Base-by-base conservation (phyloP, 1,140 invertebrate species). In the Drosophila subpulchrella region DNA sequence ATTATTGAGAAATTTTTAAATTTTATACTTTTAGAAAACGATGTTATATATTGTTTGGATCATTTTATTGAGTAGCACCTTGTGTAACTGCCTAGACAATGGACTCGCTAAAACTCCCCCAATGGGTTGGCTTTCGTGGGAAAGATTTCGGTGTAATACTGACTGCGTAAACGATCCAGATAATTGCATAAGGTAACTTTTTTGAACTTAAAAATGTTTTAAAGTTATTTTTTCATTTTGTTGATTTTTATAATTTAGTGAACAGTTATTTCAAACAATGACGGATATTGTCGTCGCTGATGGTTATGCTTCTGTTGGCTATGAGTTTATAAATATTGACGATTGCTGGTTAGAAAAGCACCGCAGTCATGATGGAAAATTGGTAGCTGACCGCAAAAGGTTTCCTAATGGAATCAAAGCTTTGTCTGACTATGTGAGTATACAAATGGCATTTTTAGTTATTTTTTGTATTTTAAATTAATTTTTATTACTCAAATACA, bases 341-440 rank as follows among this genome's bases (percentile, higher is more conserved):
- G 98, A 99, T 93, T 99, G 98, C 92, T 99, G 98, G 98, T 93
- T 97, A 60, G 96, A 97, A 74, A 95, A 96, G 77, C 94, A 96
- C 60, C 93, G 98, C 47, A 96, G 96, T 85, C 90, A 93, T 11
- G 92, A 94, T 75, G 97, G 97, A 17, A 94, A 95, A 72, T 94
- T 99, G n/a, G 95, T 97, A 62, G 94, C 98, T 8, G 98, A 99
- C 92, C 94, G 96, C 48, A 94, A 95, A 63, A 92, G 98, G 73
- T 99, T 99, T 93, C 98, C 98, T 3, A 96, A 95, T 92, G 98
- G 98, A 76, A 98, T 99, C 92, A 97, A 96, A 93, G 95, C 95
- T 71, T 93, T 99, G 34, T 94, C 97, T 50, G 96, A 98, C 93
- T 98, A 99, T 94, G 98, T 99, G 94, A 96, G 96, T 94, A 48